A percentile compares a stretch with the other conserved stretches of the same genome.
phyloP scores from a whole-genome alignment of 2,888 invertebrate genomes.

The Anoncus sp. region DNA sequence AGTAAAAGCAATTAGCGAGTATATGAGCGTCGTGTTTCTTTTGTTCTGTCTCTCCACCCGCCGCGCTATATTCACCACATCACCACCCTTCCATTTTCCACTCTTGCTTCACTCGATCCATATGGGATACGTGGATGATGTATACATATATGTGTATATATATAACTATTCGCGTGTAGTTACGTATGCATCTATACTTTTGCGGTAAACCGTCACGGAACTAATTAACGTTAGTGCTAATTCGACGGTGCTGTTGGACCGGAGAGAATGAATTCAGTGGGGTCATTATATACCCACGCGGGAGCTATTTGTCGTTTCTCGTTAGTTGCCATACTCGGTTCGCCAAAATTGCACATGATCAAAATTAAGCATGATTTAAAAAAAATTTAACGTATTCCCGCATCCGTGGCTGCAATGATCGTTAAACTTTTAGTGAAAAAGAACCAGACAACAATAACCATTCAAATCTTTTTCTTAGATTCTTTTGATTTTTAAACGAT shows the following conservation, averaged over 20 bases:
- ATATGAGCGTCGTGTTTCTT: slow-evolving; percentile 12
- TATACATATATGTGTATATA: background rate
- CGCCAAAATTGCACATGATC: no score
- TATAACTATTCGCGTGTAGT: background rate
- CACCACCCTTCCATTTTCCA: background rate
- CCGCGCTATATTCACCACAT: slow-evolving; percentile 1
- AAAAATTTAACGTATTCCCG: no score
- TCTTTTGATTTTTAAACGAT: no score
- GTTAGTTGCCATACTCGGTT: no score
- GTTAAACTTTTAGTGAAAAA: no score
- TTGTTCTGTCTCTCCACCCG: background rate
- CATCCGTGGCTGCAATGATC: no score
- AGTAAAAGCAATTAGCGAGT: slow-evolving; percentile 37
- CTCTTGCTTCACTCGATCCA: slow-evolving; percentile 11
- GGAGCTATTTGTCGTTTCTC: slow-evolving; percentile 4
- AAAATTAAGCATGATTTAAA: no score
- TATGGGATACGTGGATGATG: slow-evolving; percentile 6
- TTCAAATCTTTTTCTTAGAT: no score
- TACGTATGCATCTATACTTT: slow-evolving; percentile 6
- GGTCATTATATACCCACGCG: slow-evolving; percentile 21
- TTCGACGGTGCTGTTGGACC: slow-evolving; percentile 26
- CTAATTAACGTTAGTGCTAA: slow-evolving; percentile 39
- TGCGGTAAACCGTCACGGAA: slow-evolving; percentile 41
- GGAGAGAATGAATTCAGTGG: slow-evolving; percentile 29
- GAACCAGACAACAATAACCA: no score